Percentiles rank a stretch among this genome's conserved stretches.
Conservation (phyloP, 2,113 vertebrate species). For the Otolemur garnettii region DNA sequence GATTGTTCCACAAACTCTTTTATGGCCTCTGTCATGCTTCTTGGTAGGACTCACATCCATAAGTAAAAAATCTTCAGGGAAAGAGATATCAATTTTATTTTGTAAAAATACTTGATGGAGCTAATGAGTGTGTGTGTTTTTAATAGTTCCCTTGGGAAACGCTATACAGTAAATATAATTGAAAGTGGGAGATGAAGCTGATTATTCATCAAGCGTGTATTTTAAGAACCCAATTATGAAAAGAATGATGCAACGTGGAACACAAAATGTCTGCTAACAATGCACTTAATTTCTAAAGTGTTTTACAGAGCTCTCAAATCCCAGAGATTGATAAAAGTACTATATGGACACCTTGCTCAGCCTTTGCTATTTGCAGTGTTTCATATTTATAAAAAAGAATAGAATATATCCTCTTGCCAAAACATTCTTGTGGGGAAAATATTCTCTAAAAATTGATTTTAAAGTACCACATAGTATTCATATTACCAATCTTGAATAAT, state of each 20-base stretch:
- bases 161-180: constrained; percentile 80
- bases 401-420: constrained; percentile 13
- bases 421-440: neutral
- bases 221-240: constrained; percentile 81
- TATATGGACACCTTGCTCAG: neutral
- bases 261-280: constrained; percentile 55
- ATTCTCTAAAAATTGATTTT: constrained; percentile 42
- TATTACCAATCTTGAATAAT: neutral
- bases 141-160: constrained; percentile 74
- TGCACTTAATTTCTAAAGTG: constrained; percentile 1
- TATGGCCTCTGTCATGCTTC: constrained; percentile 2
- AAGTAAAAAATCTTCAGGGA: constrained; percentile 39
- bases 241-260: constrained; percentile 51
- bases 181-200: constrained; percentile 71
- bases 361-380: neutral
- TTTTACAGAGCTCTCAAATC: constrained; percentile 56
- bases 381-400: constrained; percentile 34
- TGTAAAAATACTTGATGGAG: constrained; percentile 75
- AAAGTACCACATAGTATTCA: neutral
- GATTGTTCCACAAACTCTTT: constrained; percentile 33
- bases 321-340: constrained; percentile 38
- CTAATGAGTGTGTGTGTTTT: constrained; percentile 77
- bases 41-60: constrained; percentile 40
- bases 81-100: constrained; percentile 73
- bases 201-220: constrained; percentile 77